phyloP scores from a whole-genome alignment of 2,113 vertebrate genomes.

The Campylorhamphus procurvoides region DNA sequence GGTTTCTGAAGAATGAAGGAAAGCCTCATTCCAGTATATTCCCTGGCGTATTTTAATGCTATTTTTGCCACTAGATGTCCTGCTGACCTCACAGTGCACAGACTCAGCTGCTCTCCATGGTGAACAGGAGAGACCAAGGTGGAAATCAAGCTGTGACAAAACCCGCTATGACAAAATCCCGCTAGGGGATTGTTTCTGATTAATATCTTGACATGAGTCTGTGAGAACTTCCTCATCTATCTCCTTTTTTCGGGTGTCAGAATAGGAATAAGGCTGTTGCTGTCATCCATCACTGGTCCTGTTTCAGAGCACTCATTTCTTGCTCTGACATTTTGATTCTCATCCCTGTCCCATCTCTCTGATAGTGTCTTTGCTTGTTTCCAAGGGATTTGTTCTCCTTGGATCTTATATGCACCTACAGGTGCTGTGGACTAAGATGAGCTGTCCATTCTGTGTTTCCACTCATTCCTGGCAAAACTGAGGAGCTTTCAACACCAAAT shows the following conservation, averaged over 20 bases:
- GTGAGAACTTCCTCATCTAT: neutral
- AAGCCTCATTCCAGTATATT: neutral
- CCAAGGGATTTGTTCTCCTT: neutral
- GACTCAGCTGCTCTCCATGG: neutral
- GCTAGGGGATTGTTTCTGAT: neutral
- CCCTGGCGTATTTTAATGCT: neutral
- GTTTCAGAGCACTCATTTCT: neutral
- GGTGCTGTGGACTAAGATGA: neutral
- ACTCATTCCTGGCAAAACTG: neutral
- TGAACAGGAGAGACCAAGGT: neutral
- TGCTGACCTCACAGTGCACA: neutral
- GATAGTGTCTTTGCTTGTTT: neutral
- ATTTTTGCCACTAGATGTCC: conserved; percentile 61
- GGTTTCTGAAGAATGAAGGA: neutral
- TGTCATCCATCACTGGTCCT: neutral
- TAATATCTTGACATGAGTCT: neutral
- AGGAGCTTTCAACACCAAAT: neutral
- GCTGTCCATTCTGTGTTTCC: neutral
- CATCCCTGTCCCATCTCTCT: neutral
- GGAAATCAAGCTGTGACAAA: neutral
- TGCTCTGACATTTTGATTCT: neutral
- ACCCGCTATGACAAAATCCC: neutral
- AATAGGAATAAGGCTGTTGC: neutral
- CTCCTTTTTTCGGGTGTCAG: neutral
- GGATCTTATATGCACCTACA: neutral